phyloP scores from a whole-genome alignment of 2,797 vertebrate genomes.

The Manis crassicaudata region DNA sequence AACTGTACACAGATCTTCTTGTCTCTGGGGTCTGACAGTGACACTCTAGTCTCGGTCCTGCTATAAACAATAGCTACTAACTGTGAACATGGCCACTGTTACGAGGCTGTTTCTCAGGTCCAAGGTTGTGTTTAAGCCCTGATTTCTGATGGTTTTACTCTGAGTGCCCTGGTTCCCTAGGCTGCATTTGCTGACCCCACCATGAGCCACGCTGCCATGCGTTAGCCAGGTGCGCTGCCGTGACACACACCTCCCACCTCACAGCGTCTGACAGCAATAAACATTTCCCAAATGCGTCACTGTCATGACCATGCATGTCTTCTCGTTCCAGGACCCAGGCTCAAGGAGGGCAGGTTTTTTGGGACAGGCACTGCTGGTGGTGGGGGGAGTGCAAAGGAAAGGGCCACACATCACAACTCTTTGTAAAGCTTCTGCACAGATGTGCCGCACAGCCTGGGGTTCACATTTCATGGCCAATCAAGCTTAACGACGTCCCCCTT shows the following conservation, averaged over 20 bases:
- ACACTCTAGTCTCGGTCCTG: not conserved
- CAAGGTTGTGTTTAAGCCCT: not conserved
- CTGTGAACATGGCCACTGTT: no score
- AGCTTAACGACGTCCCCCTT: not conserved
- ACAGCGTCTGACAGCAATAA: not conserved
- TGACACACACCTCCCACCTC: not conserved
- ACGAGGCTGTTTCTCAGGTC: not conserved
- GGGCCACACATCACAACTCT: not conserved
- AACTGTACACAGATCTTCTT: not conserved
- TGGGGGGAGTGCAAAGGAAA: not conserved
- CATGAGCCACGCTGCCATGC: fast-evolving
- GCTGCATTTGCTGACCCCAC: not conserved
- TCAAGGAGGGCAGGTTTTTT: no score
- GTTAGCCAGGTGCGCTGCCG: not conserved
- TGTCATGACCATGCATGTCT: not conserved
- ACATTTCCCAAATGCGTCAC: not conserved
- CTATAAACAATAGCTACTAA: not conserved
- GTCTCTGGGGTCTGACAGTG: not conserved
- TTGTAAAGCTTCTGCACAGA: not conserved
- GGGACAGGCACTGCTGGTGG: not conserved
- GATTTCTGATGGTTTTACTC: not conserved
- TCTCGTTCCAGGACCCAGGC: not conserved
- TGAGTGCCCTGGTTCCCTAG: not conserved
- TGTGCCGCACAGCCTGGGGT: no score
- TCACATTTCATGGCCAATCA: no score